These are phyloP conservation scores for Gallinago stenura DNA, from an alignment of 2,797 vertebrate genomes.

Conservation along the genomic window DNA sequence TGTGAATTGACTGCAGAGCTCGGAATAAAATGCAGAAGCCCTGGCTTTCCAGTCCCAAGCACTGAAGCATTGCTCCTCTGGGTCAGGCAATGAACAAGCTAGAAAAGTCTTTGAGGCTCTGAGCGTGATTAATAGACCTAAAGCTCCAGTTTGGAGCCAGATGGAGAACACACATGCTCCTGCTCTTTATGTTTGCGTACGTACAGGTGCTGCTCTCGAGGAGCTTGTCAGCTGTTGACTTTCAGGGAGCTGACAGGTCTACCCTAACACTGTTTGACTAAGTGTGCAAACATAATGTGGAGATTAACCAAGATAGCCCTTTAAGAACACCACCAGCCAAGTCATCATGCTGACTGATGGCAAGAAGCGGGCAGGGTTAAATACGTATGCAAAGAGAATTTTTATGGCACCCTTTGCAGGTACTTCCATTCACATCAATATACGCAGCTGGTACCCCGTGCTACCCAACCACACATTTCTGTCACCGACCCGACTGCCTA, in stretches of 20 bases:
- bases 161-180: neutral
- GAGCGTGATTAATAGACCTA: slow-evolving; percentile 37
- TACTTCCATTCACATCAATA: neutral
- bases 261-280: neutral
- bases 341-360: neutral
- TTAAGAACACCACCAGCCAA: neutral
- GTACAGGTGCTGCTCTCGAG: neutral
- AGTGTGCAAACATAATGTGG: neutral
- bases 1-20: neutral
- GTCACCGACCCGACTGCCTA: neutral
- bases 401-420: neutral
- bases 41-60: neutral
- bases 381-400: neutral
- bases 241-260: neutral
- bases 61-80: neutral
- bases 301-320: slow-evolving; percentile 24
- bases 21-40: neutral
- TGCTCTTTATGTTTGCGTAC: neutral
- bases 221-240: neutral
- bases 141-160: neutral
- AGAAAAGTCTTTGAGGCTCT: slow-evolving; percentile 12
- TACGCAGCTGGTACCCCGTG: neutral
- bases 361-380: neutral
- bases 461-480: neutral
- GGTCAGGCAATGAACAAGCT: slow-evolving; percentile 4